Evolutionary conservation across 2,113 vertebrate species (phyloP), one percentile per base, ranked within the genome.

Genomic region (Mohoua ochrocephala): DNA sequence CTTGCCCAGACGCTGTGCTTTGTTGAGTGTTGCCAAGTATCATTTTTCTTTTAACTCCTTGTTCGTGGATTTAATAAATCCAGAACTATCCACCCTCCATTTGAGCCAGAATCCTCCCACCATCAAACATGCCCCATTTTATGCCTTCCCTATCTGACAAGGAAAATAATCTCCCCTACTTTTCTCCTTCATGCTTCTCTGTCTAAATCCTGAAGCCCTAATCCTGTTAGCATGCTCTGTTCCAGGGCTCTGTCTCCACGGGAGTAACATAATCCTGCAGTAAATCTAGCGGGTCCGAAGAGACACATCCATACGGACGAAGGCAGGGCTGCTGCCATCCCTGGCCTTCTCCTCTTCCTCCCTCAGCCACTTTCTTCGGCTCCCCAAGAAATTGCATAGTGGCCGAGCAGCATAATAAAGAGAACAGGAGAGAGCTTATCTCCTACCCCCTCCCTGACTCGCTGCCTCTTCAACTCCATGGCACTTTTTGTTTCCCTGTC

Each of bases 161-260:
- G 80, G 91, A 88, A 85, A 91, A 95, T 96, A 87, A 97, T 97
- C 95, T 96, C 97, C 82, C 89, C 93, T 96, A 45, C 93, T 96
- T 92, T 96, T 95, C 95, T 96, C 97, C 97, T 96, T 95, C 96
- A 95, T 97, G 97, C 97, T 96, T 97, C 91, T 97, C 97, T 96
- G 91, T 97, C 97, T 97, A 96, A 97, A 97, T 97, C 97, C 97
- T 97, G 97, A 98, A 98, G 96, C 95, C 91, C 92, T 98, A 98
- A 98, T 98, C 98, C 98, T 97, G 97, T 98, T 98, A 98, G 96
- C 87, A 74, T 95, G 95, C 98, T 87, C 78, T 97, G 96, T 98
- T 98, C 98, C 97, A 94, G 96, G 79, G 95, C 97, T 97, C 95
- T 53, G 96, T 98, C 97, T 98, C 96, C 42, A 70, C 76, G 69